Conservation (phyloP, 2,888 invertebrate genomes). For the Halictus ligatus region DNA sequence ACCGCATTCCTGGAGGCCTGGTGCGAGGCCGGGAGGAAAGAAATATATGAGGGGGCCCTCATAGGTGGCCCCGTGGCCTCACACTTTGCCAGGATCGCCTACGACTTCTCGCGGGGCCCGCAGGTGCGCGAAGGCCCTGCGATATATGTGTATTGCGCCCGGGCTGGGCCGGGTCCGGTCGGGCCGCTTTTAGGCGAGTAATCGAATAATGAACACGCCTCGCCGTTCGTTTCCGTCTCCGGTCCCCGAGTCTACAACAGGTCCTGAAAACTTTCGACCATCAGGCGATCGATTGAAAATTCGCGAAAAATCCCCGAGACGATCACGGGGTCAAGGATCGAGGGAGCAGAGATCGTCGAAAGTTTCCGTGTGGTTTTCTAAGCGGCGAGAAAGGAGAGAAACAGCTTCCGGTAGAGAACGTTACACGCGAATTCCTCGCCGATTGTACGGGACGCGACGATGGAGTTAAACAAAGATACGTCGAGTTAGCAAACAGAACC, state of each 20-base stretch:
- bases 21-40: constrained; percentile 60
- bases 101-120: constrained; percentile 66
- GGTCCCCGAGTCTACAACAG: background rate
- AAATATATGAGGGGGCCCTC: constrained; percentile 71
- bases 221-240: constrained; percentile 35
- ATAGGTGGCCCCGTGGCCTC: constrained; percentile 77
- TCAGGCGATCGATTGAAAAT: background rate
- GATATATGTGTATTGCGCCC: constrained; percentile 69
- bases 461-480: constrained; percentile 39
- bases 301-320: background rate
- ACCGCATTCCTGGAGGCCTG: constrained; percentile 71
- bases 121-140: constrained; percentile 65
- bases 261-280: background rate
- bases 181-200: constrained; percentile 55
- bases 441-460: constrained; percentile 14
- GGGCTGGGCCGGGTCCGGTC: background rate
- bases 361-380: background rate
- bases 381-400: background rate
- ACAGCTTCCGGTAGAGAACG: background rate
- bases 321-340: constrained; percentile 2
- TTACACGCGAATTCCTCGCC: background rate
- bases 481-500: constrained; percentile 29
- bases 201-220: constrained; percentile 59
- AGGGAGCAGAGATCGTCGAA: background rate
- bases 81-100: constrained; percentile 77